These are phyloP conservation scores for Vombatus ursinus DNA, from an alignment of 2,113 vertebrate genomes.

Conservation along the genomic window DNA sequence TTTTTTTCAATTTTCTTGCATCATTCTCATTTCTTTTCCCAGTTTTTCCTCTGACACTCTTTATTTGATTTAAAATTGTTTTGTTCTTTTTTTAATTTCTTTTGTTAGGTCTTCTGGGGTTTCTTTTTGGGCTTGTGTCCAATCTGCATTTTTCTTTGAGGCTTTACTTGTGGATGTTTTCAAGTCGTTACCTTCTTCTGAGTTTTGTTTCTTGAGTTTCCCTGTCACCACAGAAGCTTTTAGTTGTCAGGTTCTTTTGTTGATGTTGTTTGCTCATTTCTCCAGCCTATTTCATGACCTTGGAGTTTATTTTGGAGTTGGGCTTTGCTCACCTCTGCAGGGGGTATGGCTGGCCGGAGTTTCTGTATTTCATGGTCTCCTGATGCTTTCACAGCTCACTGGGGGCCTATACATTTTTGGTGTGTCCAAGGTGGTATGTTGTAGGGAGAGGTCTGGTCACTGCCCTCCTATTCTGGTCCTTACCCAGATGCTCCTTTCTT, in stretches of 20 bases:
- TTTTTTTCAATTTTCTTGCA: neutral
- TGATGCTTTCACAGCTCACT: neutral
- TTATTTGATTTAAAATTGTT: neutral
- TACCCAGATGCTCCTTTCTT: no score
- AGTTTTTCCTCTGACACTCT: neutral
- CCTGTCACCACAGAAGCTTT: neutral
- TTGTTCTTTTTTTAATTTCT: neutral
- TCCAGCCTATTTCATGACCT: neutral
- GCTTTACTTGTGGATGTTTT: neutral
- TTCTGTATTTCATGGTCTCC: neutral
- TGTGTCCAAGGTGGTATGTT: neutral
- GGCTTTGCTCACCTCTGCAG: neutral
- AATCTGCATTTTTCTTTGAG: neutral
- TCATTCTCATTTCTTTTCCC: neutral
- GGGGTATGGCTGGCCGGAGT: neutral
- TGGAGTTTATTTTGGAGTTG: neutral
- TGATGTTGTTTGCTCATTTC: neutral
- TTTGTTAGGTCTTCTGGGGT: neutral
- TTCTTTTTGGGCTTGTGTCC: neutral
- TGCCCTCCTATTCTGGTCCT: no score
- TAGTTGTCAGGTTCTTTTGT: neutral
- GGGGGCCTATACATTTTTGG: neutral
- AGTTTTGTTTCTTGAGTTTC: neutral
- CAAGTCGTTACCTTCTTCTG: neutral
- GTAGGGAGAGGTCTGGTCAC: neutral